Evolutionary conservation across 2,888 invertebrate species (phyloP).

Genomic region (Melinopterus prodromus): DNA sequence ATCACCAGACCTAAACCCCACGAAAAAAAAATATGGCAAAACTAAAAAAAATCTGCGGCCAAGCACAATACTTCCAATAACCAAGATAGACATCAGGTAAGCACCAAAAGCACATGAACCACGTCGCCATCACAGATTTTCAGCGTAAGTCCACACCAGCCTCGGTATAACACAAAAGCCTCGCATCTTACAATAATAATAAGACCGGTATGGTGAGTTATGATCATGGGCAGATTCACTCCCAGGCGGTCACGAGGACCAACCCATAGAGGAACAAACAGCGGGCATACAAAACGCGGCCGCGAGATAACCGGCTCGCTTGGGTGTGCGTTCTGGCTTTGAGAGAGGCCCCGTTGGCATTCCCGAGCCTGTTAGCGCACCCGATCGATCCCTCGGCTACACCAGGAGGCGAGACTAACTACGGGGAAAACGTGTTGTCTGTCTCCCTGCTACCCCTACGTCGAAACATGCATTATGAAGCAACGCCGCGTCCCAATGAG

Average conservation of each 20-base stretch:
- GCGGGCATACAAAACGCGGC: background rate
- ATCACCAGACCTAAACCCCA: no score
- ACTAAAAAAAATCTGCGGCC: no score
- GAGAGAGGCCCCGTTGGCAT: background rate
- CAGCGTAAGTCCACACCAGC: background rate
- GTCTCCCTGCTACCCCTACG: background rate
- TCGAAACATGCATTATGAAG: constrained; percentile 4
- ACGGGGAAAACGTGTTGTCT: background rate
- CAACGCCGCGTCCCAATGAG: background rate
- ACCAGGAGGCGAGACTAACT: background rate
- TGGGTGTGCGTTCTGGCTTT: background rate
- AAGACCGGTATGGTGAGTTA: background rate
- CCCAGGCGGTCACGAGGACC: background rate
- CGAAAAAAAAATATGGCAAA: no score
- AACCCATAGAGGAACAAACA: background rate
- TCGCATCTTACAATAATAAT: background rate
- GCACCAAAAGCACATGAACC: background rate
- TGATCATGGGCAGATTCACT: background rate
- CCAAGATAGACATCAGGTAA: no score
- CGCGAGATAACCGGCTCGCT: background rate
- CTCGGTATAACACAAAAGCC: background rate
- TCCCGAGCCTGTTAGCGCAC: background rate
- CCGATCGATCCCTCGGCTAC: background rate
- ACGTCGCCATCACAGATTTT: background rate
- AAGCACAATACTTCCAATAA: no score